Evolutionary conservation across 2,888 invertebrate species (phyloP).

Genomic region (Lithophane semibrunnea): DNA sequence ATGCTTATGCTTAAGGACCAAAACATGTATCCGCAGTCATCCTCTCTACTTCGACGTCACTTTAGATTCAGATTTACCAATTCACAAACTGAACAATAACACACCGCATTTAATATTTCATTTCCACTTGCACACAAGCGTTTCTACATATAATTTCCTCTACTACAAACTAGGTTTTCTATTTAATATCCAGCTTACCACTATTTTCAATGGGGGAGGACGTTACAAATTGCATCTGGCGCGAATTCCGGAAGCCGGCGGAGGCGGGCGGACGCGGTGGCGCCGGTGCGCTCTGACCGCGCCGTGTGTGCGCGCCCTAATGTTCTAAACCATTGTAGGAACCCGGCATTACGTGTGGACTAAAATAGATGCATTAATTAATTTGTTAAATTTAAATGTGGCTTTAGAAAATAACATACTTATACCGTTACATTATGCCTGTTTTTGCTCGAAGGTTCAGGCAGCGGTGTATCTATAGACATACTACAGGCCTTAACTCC

Average conservation of each 20-base stretch:
- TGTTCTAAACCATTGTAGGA: slow-evolving; percentile 50
- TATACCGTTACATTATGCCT: too few species aligned
- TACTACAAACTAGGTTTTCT: slow-evolving; percentile 53
- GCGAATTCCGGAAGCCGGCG: slow-evolving; percentile 71
- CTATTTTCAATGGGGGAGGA: slow-evolving; percentile 54
- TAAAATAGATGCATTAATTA: slow-evolving; percentile 18
- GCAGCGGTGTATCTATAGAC: too few species aligned
- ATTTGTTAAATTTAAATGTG: slow-evolving; percentile 23
- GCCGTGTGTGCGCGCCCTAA: slow-evolving; percentile 62
- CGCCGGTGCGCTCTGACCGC: slow-evolving; percentile 66
- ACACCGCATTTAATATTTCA: slow-evolving; percentile 24
- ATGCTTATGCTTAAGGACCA: too few species aligned
- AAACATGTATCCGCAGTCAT: neutral
- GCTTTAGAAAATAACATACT: slow-evolving; percentile 4
- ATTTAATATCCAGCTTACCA: slow-evolving; percentile 57
- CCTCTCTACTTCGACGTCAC: neutral
- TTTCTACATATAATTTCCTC: slow-evolving; percentile 54
- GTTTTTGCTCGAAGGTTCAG: too few species aligned
- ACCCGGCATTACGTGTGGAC: slow-evolving; percentile 7
- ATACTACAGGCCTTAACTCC: too few species aligned
- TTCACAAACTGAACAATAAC: slow-evolving; percentile 4
- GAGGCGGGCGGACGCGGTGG: slow-evolving; percentile 65
- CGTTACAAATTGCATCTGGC: slow-evolving; percentile 72
- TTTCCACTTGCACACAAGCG: slow-evolving; percentile 13
- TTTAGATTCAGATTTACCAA: neutral